Base-by-base conservation (phyloP, 2,797 vertebrate genomes). In the Schizothorax lantsangensis region DNA sequence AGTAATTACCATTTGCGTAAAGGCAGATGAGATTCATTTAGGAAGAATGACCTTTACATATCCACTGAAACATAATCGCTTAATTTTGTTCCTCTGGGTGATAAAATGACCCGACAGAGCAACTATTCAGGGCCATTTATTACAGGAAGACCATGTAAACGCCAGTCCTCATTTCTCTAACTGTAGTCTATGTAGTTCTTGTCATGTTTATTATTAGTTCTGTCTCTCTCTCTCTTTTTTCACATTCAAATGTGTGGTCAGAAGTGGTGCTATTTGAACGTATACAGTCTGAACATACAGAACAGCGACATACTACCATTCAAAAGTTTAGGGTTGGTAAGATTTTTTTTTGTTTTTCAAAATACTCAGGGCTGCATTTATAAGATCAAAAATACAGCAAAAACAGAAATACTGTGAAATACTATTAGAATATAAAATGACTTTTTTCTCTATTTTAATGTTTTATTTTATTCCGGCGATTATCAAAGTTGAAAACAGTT, bases 1-100 rank as follows among this genome's bases (percentile, higher is more conserved):
- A 0, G 8, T 74, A 12, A 91, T 87, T 90, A 89, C 45, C 84
- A 71, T 81, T 36, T 83, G n/a, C 57, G 62, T 71, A 62, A 84
- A 81, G 47, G 19, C 40, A 74, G 49, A 81, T 85, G 69, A 83
- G 40, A 81, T 81, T 54, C 33, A 83, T 75, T 80, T 87, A 40
- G 77, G 38, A 86, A n/a, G 79, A 89, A 87, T 84, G 72, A 85
- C 87, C 71, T 88, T 83, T 47, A 86, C 87, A 10, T 87, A 84
- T 10, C n/a, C 52, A 68, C 49, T 81, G 45, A 81, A 86, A 86
- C 78, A 9, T 30, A 3, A 54, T 64, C 75, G 88, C 54, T 82
- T 45, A 19, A 57, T 86, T 62, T n/a, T 1, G 26, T 30, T 74
- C 43, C 57, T 12, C 79, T 68, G 43, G 17, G 43, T 49, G 57